Conservation (phyloP, 2,888 invertebrate species). For the Eupithecia vulgata region DNA sequence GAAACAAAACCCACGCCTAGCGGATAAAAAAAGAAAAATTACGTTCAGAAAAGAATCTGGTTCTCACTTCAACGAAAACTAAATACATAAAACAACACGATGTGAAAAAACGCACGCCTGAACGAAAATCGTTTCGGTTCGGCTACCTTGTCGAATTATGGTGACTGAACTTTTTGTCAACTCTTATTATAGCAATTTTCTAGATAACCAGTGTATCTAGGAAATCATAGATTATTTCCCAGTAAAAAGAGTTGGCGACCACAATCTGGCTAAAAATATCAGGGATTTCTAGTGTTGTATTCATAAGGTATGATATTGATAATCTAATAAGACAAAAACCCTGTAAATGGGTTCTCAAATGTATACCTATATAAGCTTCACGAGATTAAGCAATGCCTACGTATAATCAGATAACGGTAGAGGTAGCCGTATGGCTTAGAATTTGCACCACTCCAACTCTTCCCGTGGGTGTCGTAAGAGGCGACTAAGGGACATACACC, state of each 20-base stretch:
- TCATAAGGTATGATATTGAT: too few relatives aligned
- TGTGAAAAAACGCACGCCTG: not conserved
- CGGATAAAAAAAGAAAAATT: not conserved
- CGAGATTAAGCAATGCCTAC: too few relatives aligned
- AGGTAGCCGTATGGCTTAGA: too few relatives aligned
- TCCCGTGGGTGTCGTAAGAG: too few relatives aligned
- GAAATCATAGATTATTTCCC: not conserved
- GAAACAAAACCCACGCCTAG: too few relatives aligned
- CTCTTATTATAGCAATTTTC: not conserved
- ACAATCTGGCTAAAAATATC: not conserved
- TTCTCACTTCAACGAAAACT: not conserved
- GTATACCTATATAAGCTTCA: too few relatives aligned
- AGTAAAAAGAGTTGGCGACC: not conserved
- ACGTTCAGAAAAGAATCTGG: not conserved
- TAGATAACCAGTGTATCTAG: not conserved
- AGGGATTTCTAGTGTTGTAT: not conserved
- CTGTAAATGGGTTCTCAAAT: too few relatives aligned
- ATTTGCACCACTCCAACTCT: too few relatives aligned
- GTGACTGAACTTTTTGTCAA: not conserved
- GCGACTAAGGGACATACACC: too few relatives aligned
- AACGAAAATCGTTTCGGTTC: not conserved
- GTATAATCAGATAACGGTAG: too few relatives aligned
- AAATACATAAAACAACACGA: not conserved
- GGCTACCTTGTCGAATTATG: not conserved
- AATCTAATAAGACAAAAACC: too few relatives aligned